These are phyloP conservation scores for Drosophila mayaguana DNA, from an alignment of 2,888 invertebrate genomes.

Conservation along the genomic window DNA sequence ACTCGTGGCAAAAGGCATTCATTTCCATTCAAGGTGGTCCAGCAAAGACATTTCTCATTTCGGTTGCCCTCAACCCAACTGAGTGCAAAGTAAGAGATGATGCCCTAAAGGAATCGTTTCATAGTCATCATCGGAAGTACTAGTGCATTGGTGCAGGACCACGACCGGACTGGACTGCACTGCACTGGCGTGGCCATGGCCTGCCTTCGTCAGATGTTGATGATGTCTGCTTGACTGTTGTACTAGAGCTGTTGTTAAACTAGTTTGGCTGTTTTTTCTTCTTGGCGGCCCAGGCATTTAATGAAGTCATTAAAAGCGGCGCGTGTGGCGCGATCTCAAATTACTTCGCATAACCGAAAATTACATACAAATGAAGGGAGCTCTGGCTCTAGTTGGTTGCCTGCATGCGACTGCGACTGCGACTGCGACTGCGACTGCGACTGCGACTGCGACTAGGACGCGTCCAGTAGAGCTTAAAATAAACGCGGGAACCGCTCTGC, in stretches of 20 bases:
- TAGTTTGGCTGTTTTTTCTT: slow-evolving; percentile 42
- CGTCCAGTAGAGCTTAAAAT: slow-evolving; percentile 55
- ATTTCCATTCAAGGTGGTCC: slow-evolving; percentile 49
- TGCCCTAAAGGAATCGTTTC: slow-evolving; percentile 77
- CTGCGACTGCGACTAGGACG: slow-evolving; percentile 36
- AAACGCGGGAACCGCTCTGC: slow-evolving; percentile 41
- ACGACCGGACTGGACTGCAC: not conserved
- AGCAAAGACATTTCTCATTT: slow-evolving; percentile 49
- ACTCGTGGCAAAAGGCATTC: slow-evolving; percentile 24
- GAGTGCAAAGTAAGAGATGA: slow-evolving; percentile 56
- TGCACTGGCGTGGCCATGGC: not conserved
- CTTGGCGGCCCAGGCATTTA: slow-evolving; percentile 64
- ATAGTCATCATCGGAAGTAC: slow-evolving; percentile 76
- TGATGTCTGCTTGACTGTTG: slow-evolving; percentile 31
- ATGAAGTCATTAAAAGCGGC: slow-evolving; percentile 84
- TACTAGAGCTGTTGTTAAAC: slow-evolving; percentile 44
- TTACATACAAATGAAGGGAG: slow-evolving; percentile 67
- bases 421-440: slow-evolving; percentile 12
- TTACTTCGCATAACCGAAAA: slow-evolving; percentile 83
- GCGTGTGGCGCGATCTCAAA: slow-evolving; percentile 84
- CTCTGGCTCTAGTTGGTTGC: slow-evolving; percentile 17
- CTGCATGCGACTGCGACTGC: slow-evolving; percentile 13
- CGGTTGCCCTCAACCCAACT: slow-evolving; percentile 17
- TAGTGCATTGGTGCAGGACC: slow-evolving; percentile 43
- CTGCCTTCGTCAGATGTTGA: slow-evolving; percentile 13